Base-by-base conservation (phyloP, 2,113 vertebrate genomes). In the Ranitomeya variabilis region DNA sequence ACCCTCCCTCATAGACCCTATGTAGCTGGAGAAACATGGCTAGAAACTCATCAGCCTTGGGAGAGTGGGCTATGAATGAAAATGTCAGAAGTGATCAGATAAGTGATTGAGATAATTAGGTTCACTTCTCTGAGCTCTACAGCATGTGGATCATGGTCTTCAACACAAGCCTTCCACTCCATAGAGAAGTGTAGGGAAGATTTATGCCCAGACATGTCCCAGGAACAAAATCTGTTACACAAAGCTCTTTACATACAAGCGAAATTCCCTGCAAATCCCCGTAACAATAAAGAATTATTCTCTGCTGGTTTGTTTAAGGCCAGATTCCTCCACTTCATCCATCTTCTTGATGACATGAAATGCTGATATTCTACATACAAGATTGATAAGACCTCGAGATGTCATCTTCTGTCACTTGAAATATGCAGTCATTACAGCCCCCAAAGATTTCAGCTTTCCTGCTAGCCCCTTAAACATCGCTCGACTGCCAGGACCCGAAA, bases 191-290 rank as follows among this genome's bases (percentile, higher is more conserved):
- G 6, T 0, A 16, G 60, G 8, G 11, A 14, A 0, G 18, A 82
- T 81, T 64, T 31, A 77, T 91, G 94, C 91, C 93, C 4, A 8
- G 93, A 91, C 93, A 92, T 10, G 93, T 92, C 82, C 89, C 7
- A 0, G 7, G 66, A 79, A 57, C 60, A 18, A 57, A 54, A 89
- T 37, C 45, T 81, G 59, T 26, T 86, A 60, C 79, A 81, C 55
- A 81, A 59, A 79, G 77, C 77, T 15, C 88, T 89, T 74, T 14
- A 13, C 59, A 89, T 52, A 26, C 23, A 26, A 21, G 7, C 16
- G 5, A 80, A 57, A 45, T 62, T 84, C 82, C 66, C 73, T 67
- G 26, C 5, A 71, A 83, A 79, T 79, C 77, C 77, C 52, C 52
- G 11, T 2, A 55, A 79, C 77, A 79, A 79, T 23, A 7, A 12